Percentiles rank a stretch among this genome's conserved stretches.
Evolutionary conservation across 2,113 vertebrate species (phyloP).

Genomic region (Dasyprocta punctata): DNA sequence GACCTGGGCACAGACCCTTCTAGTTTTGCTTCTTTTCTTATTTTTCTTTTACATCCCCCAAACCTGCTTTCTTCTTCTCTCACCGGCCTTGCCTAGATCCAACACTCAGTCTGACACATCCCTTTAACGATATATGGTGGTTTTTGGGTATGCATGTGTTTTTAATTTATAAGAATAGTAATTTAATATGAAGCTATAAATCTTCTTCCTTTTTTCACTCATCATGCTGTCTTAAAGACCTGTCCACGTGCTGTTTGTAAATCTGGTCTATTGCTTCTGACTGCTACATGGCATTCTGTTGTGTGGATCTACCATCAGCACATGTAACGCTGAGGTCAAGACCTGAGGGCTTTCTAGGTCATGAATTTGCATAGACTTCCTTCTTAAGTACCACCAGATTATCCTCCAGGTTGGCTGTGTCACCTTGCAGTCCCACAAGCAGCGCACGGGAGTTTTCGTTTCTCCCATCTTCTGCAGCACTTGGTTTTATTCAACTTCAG

Average conservation of each 20-base stretch:
- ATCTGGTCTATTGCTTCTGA: conserved; percentile 63
- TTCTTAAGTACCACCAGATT: background rate
- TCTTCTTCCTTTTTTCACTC: conserved; percentile 67
- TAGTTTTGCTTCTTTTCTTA: background rate
- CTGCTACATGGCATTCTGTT: background rate
- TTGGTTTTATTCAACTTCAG: background rate
- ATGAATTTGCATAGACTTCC: conserved; percentile 26
- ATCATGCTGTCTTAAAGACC: conserved; percentile 58
- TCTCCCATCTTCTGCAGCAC: background rate
- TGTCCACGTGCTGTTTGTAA: conserved; percentile 51
- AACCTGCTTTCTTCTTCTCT: background rate
- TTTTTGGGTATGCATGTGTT: conserved; percentile 63
- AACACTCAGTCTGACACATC: background rate
- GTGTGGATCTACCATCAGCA: too few relatives aligned
- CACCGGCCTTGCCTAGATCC: background rate
- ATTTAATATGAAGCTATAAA: conserved; percentile 71
- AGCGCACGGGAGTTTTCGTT: background rate
- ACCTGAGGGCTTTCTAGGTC: conserved; percentile 19
- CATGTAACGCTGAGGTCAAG: background rate
- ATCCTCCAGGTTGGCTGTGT: background rate
- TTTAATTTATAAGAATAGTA: conserved; percentile 74
- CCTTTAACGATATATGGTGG: conserved; percentile 43
- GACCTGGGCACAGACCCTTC: background rate
- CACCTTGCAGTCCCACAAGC: background rate
- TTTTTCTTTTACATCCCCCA: background rate